Conservation (phyloP, 1,140 invertebrate genomes). For the Eriocheir sinensis region DNA sequence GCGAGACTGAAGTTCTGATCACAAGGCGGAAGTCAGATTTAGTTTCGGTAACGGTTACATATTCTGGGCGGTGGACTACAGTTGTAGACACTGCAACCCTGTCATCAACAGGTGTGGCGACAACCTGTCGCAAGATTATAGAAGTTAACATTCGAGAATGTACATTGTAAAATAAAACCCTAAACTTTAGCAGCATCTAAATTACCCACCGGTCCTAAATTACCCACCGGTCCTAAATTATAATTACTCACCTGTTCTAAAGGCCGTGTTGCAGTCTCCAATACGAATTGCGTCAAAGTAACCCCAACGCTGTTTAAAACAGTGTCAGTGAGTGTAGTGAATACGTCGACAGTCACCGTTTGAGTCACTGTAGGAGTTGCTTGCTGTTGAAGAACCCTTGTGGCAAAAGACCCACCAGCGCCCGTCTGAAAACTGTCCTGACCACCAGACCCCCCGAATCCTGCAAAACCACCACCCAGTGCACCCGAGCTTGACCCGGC, state of each 20-base stretch:
- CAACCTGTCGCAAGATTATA: not conserved
- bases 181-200: not conserved
- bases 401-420: not conserved
- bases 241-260: not conserved
- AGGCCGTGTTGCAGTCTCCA: not conserved
- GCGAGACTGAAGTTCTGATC: not conserved
- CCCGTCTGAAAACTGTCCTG: not conserved
- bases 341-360: slow-evolving; percentile 44
- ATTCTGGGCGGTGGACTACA: not conserved
- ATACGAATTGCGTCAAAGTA: not conserved
- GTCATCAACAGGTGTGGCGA: slow-evolving; percentile 56
- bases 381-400: no score
- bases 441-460: not conserved
- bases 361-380: slow-evolving; percentile 41
- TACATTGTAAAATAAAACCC: not conserved
- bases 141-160: not conserved
- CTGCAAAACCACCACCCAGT: not conserved
- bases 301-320: slow-evolving; percentile 50
- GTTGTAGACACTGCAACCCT: slow-evolving; percentile 39
- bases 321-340: slow-evolving; percentile 48
- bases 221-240: not conserved
- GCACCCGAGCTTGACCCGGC: not conserved
- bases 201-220: not conserved
- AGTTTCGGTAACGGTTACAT: not conserved
- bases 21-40: slow-evolving; percentile 42